Conservation (phyloP, 2,113 vertebrate species). For the Alethe diademata region DNA sequence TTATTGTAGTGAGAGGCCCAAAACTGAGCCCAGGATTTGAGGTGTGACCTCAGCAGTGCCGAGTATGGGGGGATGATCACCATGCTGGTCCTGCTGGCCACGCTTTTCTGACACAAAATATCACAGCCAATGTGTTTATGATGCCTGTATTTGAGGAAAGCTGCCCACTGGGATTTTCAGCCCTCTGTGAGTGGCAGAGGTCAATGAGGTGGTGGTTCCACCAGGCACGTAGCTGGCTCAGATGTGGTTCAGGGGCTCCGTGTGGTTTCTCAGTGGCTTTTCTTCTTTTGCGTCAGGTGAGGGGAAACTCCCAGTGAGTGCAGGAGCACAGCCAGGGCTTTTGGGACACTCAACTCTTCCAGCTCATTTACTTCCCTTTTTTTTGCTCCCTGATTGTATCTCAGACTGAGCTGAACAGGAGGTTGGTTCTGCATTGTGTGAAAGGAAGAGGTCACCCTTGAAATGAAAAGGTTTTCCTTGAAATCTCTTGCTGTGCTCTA, state of each 20-base stretch:
- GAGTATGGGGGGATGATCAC: no score
- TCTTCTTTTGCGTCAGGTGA: not conserved
- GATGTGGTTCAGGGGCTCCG: not conserved
- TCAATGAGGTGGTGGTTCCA: not conserved
- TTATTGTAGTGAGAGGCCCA: not conserved
- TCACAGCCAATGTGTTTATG: not conserved
- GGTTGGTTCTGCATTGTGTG: not conserved
- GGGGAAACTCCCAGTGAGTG: not conserved
- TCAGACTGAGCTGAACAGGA: not conserved
- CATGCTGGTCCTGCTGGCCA: not conserved
- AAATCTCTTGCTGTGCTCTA: not conserved
- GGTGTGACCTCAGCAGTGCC: not conserved
- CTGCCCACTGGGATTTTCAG: not conserved
- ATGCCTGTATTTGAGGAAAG: not conserved
- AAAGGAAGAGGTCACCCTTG: not conserved
- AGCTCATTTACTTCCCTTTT: not conserved
- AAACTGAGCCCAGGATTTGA: not conserved
- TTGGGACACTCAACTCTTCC: not conserved
- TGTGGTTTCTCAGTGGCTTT: not conserved
- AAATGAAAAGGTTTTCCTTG: not conserved
- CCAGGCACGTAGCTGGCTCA: fast-evolving
- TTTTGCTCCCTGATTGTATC: not conserved
- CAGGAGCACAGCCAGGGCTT: not conserved
- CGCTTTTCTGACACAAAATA: not conserved
- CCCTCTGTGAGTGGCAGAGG: not conserved